Base-by-base conservation (phyloP, 2,888 invertebrate genomes). In the Eurytoma adleriae region DNA sequence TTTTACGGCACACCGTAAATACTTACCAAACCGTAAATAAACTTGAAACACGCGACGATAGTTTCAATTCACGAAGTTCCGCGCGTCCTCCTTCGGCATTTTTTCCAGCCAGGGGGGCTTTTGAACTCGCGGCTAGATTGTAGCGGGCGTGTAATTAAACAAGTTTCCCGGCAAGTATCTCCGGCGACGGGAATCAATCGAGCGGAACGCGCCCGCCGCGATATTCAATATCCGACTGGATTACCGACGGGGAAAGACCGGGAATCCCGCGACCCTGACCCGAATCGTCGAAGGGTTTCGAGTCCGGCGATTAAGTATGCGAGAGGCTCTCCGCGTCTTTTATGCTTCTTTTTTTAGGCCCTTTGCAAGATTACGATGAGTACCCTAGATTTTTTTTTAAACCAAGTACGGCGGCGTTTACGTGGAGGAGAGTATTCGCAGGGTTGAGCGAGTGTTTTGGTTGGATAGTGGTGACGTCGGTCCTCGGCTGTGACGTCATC, bases 221-320 rank as follows among this genome's bases (percentile, higher is more conserved):
- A 71, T 71, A 80, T 80, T 76, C 54, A 54, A 76, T 59, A 40
- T 67, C 40, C 57, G 50, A 56, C 54, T 50, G 48, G 52, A 57
- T 64, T 52, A 68, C 54, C 14, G 30, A 40, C 30, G 27, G 14
- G 30, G n/a, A 68, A 12, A 54, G 16, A 69, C 24, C 56, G 57
- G 10, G 16, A 48, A 40, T 5, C 16, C 16, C 40, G 61, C 48
- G 76, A 69, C 76, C 76, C 24, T 76, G 76, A 76, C 76, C 68
- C 61, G 50, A 61, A 69, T 76, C 24, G 20, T n/a, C 30, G 30
- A 62, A 62, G 62, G 30, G 62, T 14, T 64, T 64, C 40, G 10
- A 16, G 14, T 10, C 16, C 30, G 30, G 62, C 62, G 24, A 24
- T 62, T 40, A 40, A 40, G 5, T 62, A 14, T 7, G 12, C 61